Evolutionary conservation across 2,888 invertebrate species (phyloP).

Genomic region (Anarsia innoxiella): DNA sequence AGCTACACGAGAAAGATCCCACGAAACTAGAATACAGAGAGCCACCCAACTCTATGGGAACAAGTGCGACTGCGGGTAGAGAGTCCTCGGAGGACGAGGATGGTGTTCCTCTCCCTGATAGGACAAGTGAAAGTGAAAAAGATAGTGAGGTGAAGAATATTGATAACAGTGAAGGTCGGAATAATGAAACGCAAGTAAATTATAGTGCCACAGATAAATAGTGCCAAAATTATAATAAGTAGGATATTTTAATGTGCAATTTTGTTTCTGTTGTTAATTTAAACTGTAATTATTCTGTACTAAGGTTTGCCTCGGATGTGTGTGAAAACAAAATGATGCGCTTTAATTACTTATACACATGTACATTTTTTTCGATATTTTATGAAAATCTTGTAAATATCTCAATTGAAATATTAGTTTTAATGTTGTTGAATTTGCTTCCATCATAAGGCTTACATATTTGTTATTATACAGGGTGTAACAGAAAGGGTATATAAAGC

Average conservation of each 20-base stretch:
- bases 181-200: constrained; percentile 63
- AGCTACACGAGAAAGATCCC: constrained; percentile 87
- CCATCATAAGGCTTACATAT: constrained; percentile 60
- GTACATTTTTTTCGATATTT: constrained; percentile 48
- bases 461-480: too few species aligned
- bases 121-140: constrained; percentile 59
- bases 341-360: constrained; percentile 58
- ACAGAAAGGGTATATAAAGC: too few species aligned
- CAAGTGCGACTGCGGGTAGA: constrained; percentile 47
- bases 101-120: constrained; percentile 35
- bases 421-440: constrained; percentile 69
- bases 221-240: constrained; percentile 78
- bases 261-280: constrained; percentile 65
- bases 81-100: constrained; percentile 76
- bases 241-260: constrained; percentile 72
- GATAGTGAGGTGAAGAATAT: constrained; percentile 63
- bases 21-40: constrained; percentile 82
- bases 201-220: constrained; percentile 78
- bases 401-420: constrained; percentile 53
- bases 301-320: constrained; percentile 55
- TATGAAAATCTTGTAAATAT: constrained; percentile 63
- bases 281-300: constrained; percentile 59
- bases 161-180: constrained; percentile 57
- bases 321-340: constrained; percentile 69
- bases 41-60: constrained; percentile 37